Evolutionary conservation across 2,797 vertebrate species (phyloP).

Genomic region (Cynopterus sphinx): DNA sequence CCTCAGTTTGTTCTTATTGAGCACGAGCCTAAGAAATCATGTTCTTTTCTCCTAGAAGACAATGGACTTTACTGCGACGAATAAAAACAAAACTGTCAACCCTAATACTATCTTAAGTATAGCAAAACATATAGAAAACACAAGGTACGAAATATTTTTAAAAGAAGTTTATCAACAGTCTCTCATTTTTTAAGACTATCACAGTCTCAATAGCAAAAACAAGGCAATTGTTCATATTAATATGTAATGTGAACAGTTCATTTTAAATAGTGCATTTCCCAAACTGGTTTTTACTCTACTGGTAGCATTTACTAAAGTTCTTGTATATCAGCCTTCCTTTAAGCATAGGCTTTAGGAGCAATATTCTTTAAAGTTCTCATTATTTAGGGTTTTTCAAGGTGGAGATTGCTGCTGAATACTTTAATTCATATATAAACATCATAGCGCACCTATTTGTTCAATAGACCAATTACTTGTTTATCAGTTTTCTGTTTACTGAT

Average conservation of each 20-base stretch:
- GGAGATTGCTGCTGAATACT: neutral
- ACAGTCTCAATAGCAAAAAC: neutral
- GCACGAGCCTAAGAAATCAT: neutral
- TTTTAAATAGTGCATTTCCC: neutral
- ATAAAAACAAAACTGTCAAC: neutral
- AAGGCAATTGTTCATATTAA: neutral
- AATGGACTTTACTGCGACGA: neutral
- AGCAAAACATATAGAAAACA: neutral
- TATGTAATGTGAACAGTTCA: neutral
- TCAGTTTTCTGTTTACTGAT: neutral
- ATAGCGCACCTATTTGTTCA: neutral
- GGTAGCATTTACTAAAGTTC: neutral
- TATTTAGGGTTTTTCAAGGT: neutral
- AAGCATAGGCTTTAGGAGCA: neutral
- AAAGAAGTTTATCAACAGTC: neutral
- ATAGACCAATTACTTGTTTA: neutral
- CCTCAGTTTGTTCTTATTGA: neutral
- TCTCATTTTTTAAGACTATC: neutral
- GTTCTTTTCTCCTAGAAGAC: neutral
- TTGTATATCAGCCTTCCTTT: neutral
- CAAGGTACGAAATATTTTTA: neutral
- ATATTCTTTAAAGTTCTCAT: neutral
- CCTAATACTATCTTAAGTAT: neutral
- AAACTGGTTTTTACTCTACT: neutral
- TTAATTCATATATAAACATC: neutral